These are phyloP conservation scores for Brachyhypopomus occidentalis DNA, from an alignment of 2,113 vertebrate species.

Conservation along the genomic window DNA sequence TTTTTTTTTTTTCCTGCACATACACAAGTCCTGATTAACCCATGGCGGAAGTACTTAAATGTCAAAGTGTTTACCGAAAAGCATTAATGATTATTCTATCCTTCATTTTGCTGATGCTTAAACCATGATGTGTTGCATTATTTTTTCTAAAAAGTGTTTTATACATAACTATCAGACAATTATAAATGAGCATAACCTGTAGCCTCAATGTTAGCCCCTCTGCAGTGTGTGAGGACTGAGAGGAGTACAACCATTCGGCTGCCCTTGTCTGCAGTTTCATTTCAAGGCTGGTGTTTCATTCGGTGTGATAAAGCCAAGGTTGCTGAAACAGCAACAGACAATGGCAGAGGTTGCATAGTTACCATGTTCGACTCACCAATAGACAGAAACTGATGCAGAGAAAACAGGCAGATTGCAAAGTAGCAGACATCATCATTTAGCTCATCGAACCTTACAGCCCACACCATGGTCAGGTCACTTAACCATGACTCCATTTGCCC, in stretches of 20 bases:
- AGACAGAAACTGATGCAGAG: not conserved
- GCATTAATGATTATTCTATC: not conserved
- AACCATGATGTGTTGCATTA: not conserved
- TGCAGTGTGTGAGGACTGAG: not conserved
- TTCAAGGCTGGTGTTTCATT: not conserved
- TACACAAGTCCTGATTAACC: not conserved
- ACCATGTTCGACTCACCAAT: not conserved
- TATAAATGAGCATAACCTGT: not conserved
- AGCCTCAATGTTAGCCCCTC: not conserved
- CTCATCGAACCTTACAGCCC: no score
- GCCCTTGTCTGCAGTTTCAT: not conserved
- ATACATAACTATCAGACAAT: not conserved
- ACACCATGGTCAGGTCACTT: no score
- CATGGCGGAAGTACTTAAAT: constrained; percentile 4
- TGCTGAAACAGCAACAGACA: not conserved
- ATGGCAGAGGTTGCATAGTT: not conserved
- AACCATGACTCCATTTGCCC: no score
- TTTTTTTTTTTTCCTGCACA: not conserved
- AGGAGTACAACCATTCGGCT: not conserved
- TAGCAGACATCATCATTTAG: not conserved
- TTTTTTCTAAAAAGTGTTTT: constrained; percentile 4
- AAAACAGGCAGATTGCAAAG: not conserved
- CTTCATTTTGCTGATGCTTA: not conserved
- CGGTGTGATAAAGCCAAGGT: not conserved
- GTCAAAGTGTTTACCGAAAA: not conserved